Base-by-base conservation (phyloP, 2,888 invertebrate genomes). In the Polyploca ridens region DNA sequence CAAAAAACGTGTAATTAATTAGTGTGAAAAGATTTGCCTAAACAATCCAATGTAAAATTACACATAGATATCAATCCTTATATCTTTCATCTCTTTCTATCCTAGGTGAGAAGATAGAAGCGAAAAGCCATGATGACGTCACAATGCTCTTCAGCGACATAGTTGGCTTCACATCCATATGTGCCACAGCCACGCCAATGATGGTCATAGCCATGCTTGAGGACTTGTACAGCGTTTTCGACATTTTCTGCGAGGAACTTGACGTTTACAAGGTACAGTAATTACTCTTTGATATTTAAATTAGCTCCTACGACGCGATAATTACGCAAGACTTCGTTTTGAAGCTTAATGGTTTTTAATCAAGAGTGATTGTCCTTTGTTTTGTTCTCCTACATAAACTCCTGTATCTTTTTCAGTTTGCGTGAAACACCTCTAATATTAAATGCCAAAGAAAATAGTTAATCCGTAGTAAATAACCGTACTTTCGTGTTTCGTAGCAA, bases 111-210 rank as follows among this genome's bases (percentile, higher is more conserved):
- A 96, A 96, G 64, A 98, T 99, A 65, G 98, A 98, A 89, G 98
- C 99, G 0, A 97, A 98, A 89, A 98, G 97, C 60, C 98, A 98
- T 86, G 97, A 98, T 75, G 96, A 98, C 88, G 99, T 99, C 63
- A 98, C 99, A 1, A 98, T 99, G 97, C 93, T 99, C 61, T 99
- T 99, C 93, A 98, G 98, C 81, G 99, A 99, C 83, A 98, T 99
- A 64, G 99, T 99, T 0, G 99, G 99, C 27, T 99, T 99, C 89
- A 99, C 99, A 0, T 98, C 98, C 46, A 99, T 99, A 81, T 99
- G 99, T 81, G 98, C 98, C 0, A 97, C 98, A 0, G 98, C 98
- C 27, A 98, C 98, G 0, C 99, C 99, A 0, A 97, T 99, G 96
- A 98, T 98, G 97, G 98, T 98, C 60, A 98, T 99, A 80, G 98